Conservation (phyloP, 2,797 vertebrate genomes). For the Schizothorax lantsangensis region DNA sequence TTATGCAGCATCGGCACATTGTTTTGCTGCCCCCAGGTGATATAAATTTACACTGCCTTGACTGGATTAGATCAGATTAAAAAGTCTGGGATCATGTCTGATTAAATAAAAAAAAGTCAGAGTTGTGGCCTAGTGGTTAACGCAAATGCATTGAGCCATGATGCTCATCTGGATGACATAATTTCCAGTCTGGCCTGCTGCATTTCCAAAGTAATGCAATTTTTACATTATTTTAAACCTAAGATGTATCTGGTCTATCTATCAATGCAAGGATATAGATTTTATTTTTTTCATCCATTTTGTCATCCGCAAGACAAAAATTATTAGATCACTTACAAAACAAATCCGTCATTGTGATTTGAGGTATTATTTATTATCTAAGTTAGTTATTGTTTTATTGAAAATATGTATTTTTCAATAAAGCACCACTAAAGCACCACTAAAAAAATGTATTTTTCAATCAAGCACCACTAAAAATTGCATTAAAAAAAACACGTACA, state of each 20-base stretch:
- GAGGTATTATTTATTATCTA: neutral
- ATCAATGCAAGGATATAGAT: neutral
- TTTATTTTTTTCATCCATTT: neutral
- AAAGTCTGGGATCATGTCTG: neutral
- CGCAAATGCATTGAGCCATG: neutral
- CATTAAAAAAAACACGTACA: neutral
- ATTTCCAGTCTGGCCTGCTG: neutral
- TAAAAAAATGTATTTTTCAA: neutral
- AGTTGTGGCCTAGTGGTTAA: neutral
- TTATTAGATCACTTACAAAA: neutral
- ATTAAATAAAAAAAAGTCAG: neutral
- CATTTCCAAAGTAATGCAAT: neutral
- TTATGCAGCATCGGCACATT: neutral
- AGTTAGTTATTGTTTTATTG: neutral
- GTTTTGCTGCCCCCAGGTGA: slow-evolving; percentile 1
- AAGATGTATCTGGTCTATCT: neutral
- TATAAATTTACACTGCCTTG: neutral
- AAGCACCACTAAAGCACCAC: neutral
- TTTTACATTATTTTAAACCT: neutral
- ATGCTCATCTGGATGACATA: neutral
- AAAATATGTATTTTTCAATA: neutral
- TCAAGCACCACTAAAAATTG: neutral
- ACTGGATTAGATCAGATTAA: neutral
- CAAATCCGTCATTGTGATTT: neutral
- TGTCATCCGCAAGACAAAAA: neutral